Evolutionary conservation across 2,888 invertebrate genomes (phyloP), one percentile per base, ranked within the genome.

Genomic region (Drosophila falleni): DNA sequence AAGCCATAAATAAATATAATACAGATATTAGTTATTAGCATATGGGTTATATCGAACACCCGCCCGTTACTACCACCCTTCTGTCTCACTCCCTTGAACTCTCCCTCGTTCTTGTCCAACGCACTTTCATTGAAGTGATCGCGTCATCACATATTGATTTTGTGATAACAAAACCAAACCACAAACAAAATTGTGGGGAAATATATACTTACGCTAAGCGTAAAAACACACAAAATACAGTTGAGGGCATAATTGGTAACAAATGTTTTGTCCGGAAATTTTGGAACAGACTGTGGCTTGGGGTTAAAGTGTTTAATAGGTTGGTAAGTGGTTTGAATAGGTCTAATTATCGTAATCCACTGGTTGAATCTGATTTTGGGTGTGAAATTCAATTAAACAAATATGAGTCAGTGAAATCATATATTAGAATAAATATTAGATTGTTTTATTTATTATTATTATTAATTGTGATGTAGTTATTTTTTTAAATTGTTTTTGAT

Each of bases 1-100:
- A 85, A 73, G 82, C 84, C 80, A 84, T 87, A 89, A 81, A 88
- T 87, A 89, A 78, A 84, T 87, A 84, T 89, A 87, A 87, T 89
- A 78, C 76, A 71, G 83, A 87, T 89, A 84, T 84, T 84, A 81
- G 84, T 76, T 89, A 81, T 84, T 89, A 89, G 89, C 84, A 81
- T 89, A 81, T 84, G 89, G 87, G 65, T 75, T 83, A 84, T 84
- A 84, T 84, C 81, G 55, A 54, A 23, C 54, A 26, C 51, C 62
- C 44, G 16, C 33, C 42, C 37, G 5, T 2, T n/a, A n/a, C 8
- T 19, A 19, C 13, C 33, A 19, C 37, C 41, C 8, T 0, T 47
- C 31, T 26, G 5, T 13, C 26, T 2, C 9, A 13, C 37, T 8
- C 37, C n/a, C 37, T n/a, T 1, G 6, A 23, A 26, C 8, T 11